A percentile compares a stretch with the other conserved stretches of the same genome.
These are phyloP conservation scores for Drosophila macrospina DNA, from an alignment of 2,888 invertebrate species.

Conservation along the genomic window DNA sequence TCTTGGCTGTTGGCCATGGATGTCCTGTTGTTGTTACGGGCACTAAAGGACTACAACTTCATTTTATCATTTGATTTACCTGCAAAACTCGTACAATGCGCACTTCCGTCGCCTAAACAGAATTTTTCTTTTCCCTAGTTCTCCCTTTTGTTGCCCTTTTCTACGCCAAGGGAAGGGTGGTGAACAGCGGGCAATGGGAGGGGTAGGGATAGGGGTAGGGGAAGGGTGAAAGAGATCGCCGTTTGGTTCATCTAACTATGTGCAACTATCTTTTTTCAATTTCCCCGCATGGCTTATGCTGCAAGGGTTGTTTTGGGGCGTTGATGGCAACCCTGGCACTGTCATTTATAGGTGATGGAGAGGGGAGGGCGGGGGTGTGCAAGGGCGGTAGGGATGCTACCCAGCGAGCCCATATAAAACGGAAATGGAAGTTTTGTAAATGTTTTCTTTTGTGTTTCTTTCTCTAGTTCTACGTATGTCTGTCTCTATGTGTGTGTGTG, in stretches of 20 bases:
- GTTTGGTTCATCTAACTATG: constrained; percentile 65
- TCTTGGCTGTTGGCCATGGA: constrained; percentile 28
- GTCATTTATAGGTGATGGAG: constrained; percentile 18
- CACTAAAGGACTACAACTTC: constrained; percentile 62
- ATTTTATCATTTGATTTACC: constrained; percentile 80
- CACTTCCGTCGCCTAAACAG: constrained; percentile 71
- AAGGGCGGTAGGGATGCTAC: constrained; percentile 17
- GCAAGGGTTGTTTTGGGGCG: not conserved
- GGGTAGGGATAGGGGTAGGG: not conserved
- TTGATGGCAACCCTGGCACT: constrained; percentile 30
- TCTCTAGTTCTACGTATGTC: constrained; percentile 44
- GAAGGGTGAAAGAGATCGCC: constrained; percentile 22
- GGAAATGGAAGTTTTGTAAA: constrained; percentile 84
- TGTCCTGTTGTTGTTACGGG: constrained; percentile 23
- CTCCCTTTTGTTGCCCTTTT: constrained; percentile 49
- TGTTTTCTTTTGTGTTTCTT: constrained; percentile 82
- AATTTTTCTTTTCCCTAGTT: constrained; percentile 41
- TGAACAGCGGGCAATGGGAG: not conserved
- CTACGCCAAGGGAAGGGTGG: constrained; percentile 14
- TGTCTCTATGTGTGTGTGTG: constrained; percentile 2
- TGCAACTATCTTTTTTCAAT: constrained; percentile 79
- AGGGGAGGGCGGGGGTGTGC: not conserved
- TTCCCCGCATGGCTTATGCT: constrained; percentile 67
- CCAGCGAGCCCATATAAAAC: constrained; percentile 73
- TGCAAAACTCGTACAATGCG: constrained; percentile 72